Evolutionary conservation across 37 sponge, comb jelly and placozoan species (phyloP), one percentile per base, ranked within the genome.

Genomic region (Cliona cf. orientalis): DNA sequence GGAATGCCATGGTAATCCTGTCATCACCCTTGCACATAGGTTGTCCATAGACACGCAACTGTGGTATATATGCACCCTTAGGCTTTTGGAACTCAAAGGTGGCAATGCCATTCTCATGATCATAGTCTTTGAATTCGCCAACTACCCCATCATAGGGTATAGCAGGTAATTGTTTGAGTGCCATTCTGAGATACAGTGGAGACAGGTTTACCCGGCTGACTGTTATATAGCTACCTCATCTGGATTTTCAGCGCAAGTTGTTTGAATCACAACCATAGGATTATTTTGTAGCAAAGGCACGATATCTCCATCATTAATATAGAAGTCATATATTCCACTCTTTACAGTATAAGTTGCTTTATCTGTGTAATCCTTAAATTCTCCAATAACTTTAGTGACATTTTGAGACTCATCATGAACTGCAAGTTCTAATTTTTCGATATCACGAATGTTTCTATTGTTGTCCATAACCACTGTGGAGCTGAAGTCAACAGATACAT

Each of bases 401-500:
- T 23, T 34, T 23, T 55, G 25, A 22, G 17, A 2, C 17, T 71
- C 5, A 42, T 42, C 12, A 36, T 37, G 37, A 25, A 34, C 36
- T 17, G 66, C 75, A 61, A 76, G 31, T 6, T 67, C 3, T 34
- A 71, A 39, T 37, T 31, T 49, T 2, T 73, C 79, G 23, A 86
- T 70, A 40, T 86, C 33, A 28, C 70, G 49, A 26, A 78, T 5
- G 28, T 23, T 71, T 7, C 36, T 23, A 26, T 59, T 1, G 5
- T 40, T 1, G 31, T 69, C 12, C 17, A 1, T 40, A 25, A 79
- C 53, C 2, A 86, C 0, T 37, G 86, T 41, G 36, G 78, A 79
- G 43, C 86, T 61, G 3, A 86, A 43, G 40, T 86, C 86, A 0
- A 71, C 63, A 43, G 45, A 5, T 3, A 86, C n/a, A 38, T 36